Evolutionary conservation across 2,113 vertebrate genomes (phyloP), one percentile per base, ranked within the genome.

Genomic region (Ptilorrhoa leucosticta): DNA sequence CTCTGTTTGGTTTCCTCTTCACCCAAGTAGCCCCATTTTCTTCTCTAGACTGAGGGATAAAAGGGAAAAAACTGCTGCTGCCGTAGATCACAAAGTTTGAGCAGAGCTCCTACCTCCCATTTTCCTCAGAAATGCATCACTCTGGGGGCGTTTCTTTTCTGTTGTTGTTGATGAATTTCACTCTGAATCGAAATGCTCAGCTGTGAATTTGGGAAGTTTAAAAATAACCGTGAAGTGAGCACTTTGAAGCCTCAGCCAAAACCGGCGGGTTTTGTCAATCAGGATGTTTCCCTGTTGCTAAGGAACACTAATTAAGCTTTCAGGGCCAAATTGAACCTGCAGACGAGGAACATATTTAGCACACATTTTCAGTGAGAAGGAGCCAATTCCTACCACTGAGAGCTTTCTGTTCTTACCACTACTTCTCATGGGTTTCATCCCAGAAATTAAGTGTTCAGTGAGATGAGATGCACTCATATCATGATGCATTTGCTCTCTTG

Each of bases 221-320:
- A 94, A 96, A 96, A 94, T 94, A 92, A 42, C 44, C 1, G 0
- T 40, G 53, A 88, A 94, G 68, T 1, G 16, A 94, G 51, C 68
- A 16, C 76, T 96, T 90, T 28, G 83, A 89, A 94, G 35, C n/a
- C 91, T 89, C 68, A 81, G 94, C 76, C 91, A 86, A 93, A 92
- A 45, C 60, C 19, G 5, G 30, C 0, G 6, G 33, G 37, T 78
- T 95, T 94, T 91, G 87, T 90, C 89, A 87, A 84, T 89, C 83
- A 30, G 64, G 65, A 68, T 71, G 77, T 89, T 92, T 91, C 81
- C 44, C 64, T 0, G 20, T 81, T 92, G 89, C 76, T 78, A 76
- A 82, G 80, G 48, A 84, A 78, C 15, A 2, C 37, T 92, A 92
- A 92, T 93, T 87, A 92, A 87, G 87, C 87, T 92, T 89, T 84